Evolutionary conservation across 1,140 invertebrate genomes (phyloP).

Genomic region (Brachionus manjavacas): DNA sequence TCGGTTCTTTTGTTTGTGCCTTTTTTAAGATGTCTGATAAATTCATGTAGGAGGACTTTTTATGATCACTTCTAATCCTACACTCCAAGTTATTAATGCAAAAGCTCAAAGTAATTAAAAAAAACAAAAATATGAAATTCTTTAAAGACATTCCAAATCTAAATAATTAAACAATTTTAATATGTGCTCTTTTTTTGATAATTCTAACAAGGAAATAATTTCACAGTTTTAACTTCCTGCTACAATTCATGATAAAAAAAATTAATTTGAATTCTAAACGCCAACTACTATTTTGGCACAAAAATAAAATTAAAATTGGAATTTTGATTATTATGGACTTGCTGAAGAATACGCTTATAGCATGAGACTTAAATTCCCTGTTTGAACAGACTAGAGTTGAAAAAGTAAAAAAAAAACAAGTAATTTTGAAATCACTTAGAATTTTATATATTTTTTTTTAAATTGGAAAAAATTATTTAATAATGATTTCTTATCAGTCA

Average conservation of each 20-base stretch:
- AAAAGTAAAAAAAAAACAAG: background rate
- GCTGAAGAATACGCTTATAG: background rate
- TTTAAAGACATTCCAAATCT: background rate
- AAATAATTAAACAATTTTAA: background rate
- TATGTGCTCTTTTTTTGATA: background rate
- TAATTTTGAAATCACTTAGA: background rate
- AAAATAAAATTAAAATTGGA: background rate
- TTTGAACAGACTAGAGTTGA: background rate
- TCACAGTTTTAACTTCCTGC: background rate
- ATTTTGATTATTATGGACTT: background rate
- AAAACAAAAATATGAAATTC: background rate
- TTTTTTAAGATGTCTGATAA: background rate
- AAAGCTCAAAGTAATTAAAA: background rate
- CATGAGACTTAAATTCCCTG: background rate
- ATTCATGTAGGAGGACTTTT: constrained; percentile 6
- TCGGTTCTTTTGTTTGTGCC: background rate
- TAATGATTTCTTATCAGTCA: background rate
- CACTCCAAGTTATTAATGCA: background rate
- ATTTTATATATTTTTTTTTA: background rate
- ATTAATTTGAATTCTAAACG: background rate
- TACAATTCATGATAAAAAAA: background rate
- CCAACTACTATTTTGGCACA: background rate
- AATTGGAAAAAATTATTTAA: background rate
- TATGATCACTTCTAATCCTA: background rate
- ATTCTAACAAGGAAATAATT: background rate